phyloP scores from a whole-genome alignment of 1,140 invertebrate species.

The Eriocheir sinensis region DNA sequence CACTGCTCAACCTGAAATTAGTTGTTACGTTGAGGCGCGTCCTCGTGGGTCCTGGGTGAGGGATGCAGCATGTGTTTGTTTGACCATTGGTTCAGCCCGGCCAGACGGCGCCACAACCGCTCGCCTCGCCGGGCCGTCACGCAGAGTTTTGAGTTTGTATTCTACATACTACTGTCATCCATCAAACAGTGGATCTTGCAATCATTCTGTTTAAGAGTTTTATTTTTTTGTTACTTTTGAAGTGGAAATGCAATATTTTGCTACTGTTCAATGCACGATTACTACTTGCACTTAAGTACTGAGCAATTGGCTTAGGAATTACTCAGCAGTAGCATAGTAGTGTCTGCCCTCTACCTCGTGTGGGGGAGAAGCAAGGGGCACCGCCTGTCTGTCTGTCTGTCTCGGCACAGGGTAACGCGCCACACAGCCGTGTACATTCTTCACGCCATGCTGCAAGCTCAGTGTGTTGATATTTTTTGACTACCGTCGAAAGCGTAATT shows the following conservation, averaged over 20 bases:
- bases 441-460: not conserved
- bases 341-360: slow-evolving; percentile 64
- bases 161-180: slow-evolving; percentile 30
- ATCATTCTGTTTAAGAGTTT: slow-evolving; percentile 39
- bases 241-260: slow-evolving; percentile 71
- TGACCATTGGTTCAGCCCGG: slow-evolving; percentile 33
- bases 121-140: slow-evolving; percentile 30
- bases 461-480: slow-evolving; percentile 1
- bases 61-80: not conserved
- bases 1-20: slow-evolving; percentile 69
- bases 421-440: slow-evolving; percentile 23
- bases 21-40: slow-evolving; percentile 26
- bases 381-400: not conserved
- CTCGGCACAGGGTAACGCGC: not conserved
- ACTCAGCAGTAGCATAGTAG: slow-evolving; percentile 65
- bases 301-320: slow-evolving; percentile 69
- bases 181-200: slow-evolving; percentile 65
- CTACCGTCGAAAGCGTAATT: not conserved
- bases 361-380: not conserved
- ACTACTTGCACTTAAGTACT: slow-evolving; percentile 71
- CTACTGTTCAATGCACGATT: slow-evolving; percentile 74
- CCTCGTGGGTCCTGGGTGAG: not conserved
- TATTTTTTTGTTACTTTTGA: slow-evolving; percentile 57
- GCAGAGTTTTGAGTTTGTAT: slow-evolving; percentile 70
- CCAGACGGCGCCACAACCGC: not conserved